Conservation (phyloP, 2,797 vertebrate genomes). For the Mormyrops boulengeri region DNA sequence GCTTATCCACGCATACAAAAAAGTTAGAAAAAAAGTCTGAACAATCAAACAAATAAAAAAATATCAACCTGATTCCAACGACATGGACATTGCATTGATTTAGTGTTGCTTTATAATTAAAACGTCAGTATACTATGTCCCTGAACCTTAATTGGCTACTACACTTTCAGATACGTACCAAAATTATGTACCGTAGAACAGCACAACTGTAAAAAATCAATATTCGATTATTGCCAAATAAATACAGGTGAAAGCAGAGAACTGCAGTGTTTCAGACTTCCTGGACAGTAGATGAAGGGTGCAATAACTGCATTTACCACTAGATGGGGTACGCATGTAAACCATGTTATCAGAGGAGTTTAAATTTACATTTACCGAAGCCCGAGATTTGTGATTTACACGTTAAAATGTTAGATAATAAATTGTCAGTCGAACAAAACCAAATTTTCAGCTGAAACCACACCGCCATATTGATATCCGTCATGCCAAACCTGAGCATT, state of each 20-base stretch:
- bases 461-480: not conserved
- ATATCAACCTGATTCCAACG: slow-evolving; percentile 13
- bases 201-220: slow-evolving; percentile 21
- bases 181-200: slow-evolving; percentile 11
- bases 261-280: slow-evolving; percentile 2
- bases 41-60: slow-evolving; percentile 10
- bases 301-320: slow-evolving; percentile 1
- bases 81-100: slow-evolving; percentile 23
- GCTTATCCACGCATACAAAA: slow-evolving; percentile 29
- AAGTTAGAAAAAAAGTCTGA: slow-evolving; percentile 29
- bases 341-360: not conserved
- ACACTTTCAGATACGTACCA: not conserved
- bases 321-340: slow-evolving; percentile 16
- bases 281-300: slow-evolving; percentile 1
- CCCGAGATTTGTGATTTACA: not conserved
- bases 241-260: slow-evolving; percentile 15
- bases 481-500: slow-evolving; percentile 5
- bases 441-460: not conserved
- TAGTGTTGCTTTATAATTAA: slow-evolving; percentile 13
- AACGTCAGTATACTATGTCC: slow-evolving; percentile 3
- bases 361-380: not conserved
- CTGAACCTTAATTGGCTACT: slow-evolving; percentile 9
- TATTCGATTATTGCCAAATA: slow-evolving; percentile 21
- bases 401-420: not conserved
- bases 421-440: not conserved